Evolutionary conservation across 2,888 invertebrate species (phyloP), one percentile per base, ranked within the genome.

Genomic region (Zhengitettix transpicula): DNA sequence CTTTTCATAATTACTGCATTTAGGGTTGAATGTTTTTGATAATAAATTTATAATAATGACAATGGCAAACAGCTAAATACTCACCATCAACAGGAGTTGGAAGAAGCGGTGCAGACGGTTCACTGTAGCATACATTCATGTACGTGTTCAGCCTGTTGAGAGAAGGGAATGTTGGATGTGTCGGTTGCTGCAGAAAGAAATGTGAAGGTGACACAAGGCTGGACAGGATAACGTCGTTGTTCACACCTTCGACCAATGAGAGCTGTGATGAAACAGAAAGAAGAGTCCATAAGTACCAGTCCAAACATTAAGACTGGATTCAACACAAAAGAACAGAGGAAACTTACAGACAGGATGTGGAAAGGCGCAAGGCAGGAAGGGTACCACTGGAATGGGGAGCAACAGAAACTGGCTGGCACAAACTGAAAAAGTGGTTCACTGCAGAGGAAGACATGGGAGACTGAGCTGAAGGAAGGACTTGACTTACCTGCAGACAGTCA

Each of bases 121-220:
- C 81, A 64, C 81, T 81, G 75, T 98, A 98, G 64, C 87, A 85
- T 62, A 80, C 78, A 67, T 84, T 85, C 87, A 98, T 92, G 71
- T 81, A 84, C 67, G 81, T 80, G 72, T 88, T 89, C 67, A 96
- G 79, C 62, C 85, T 77, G 68, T 86, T 83, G 67, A 97, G 79
- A 61, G 86, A 84, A 16, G 89, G 88, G 77, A 87, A 94, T 54
- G 94, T 86, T 9, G 97, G 96, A 77, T 98, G 97, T 61, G 92
- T 85, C 5, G 94, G 95, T 73, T 95, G 89, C 73, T 97, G 97
- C 61, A 99, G 80, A 77, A 97, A 98, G 71, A 98, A 79, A 72
- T 94, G 93, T 53, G 87, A 87, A 58, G 93, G 89, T 64, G 85
- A 83, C 65, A 92, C 84, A 69, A 95, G 81, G 67, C 89, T 86